Conservation (phyloP, 2,797 vertebrate species). For the Acipenser oxyrinchus region DNA sequence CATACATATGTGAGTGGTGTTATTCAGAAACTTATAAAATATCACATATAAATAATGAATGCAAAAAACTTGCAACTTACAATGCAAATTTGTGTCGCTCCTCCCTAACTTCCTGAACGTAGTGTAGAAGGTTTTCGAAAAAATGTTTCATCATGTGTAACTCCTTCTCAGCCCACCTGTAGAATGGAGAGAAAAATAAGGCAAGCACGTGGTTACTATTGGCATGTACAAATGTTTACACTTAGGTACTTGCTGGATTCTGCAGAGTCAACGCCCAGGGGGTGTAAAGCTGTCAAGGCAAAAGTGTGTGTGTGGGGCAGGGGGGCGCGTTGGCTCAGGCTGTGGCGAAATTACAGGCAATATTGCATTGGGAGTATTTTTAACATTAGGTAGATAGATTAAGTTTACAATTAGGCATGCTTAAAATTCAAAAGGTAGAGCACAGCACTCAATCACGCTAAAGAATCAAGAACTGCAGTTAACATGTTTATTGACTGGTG, state of each 20-base stretch:
- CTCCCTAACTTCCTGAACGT: constrained; percentile 89
- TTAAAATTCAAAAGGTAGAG: too few relatives aligned
- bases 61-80: constrained; percentile 59
- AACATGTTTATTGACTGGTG: too few relatives aligned
- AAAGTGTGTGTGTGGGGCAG: too few relatives aligned
- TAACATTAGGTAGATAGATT: too few relatives aligned
- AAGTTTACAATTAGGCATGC: too few relatives aligned
- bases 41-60: not conserved
- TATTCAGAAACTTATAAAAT: not conserved
- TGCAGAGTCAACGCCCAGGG: too few relatives aligned
- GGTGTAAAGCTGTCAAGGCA: too few relatives aligned
- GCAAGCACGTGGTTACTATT: not conserved
- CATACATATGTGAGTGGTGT: not conserved
- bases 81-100: constrained; percentile 84
- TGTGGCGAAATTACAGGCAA: not conserved
- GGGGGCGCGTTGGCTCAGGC: too few relatives aligned
- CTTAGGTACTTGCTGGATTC: not conserved
- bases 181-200: constrained; percentile 14
- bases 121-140: constrained; percentile 94
- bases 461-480: too few relatives aligned
- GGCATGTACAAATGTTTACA: not conserved
- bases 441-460: too few relatives aligned
- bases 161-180: constrained; percentile 98
- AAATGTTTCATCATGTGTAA: constrained; percentile 98
- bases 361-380: too few relatives aligned